phyloP scores from a whole-genome alignment of 1,140 invertebrate genomes.

The Magallana ariakensis region DNA sequence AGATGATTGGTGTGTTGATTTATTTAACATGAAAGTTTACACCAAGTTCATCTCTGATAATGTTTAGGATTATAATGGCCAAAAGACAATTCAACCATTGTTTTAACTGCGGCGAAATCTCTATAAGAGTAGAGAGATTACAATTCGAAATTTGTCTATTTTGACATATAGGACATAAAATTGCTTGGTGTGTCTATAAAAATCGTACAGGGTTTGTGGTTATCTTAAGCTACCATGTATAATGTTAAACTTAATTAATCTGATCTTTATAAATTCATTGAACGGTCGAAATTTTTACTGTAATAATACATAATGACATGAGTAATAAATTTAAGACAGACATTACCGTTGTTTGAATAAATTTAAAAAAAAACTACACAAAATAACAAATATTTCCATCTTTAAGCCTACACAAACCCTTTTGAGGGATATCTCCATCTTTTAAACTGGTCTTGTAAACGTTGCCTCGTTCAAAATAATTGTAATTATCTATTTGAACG shows the following conservation, averaged over 20 bases:
- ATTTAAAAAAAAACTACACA: no score
- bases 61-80: neutral
- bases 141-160: neutral
- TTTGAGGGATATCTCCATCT: no score
- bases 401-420: no score
- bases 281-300: neutral
- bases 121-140: neutral
- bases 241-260: neutral
- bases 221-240: neutral
- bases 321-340: no score
- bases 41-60: neutral
- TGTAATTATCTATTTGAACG: no score
- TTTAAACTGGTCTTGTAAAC: no score
- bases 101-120: neutral
- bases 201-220: neutral
- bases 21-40: constrained; percentile 8
- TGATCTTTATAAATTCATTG: neutral
- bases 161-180: constrained; percentile 4
- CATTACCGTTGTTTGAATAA: no score
- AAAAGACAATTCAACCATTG: constrained; percentile 2
- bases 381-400: no score
- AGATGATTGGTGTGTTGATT: neutral
- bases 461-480: no score
- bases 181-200: neutral
- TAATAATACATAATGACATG: neutral